Evolutionary conservation across 2,888 invertebrate genomes (phyloP).

Genomic region (Altica lythri): DNA sequence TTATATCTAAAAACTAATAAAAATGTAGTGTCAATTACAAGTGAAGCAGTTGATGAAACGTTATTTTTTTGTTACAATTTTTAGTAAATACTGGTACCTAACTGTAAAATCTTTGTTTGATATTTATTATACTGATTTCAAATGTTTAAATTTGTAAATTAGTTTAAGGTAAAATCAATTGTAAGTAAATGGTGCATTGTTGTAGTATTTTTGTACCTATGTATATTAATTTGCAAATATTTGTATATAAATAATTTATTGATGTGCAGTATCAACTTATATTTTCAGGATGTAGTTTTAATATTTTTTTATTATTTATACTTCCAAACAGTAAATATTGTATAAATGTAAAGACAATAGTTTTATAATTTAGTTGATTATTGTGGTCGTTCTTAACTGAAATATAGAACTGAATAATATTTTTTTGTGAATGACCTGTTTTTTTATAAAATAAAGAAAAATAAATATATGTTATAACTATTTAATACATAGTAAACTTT

Average conservation of each 20-base stretch:
- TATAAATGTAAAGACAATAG: slow-evolving; percentile 40
- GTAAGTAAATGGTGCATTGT: slow-evolving; percentile 47
- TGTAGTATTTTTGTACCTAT: slow-evolving; percentile 52
- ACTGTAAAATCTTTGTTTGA: too few relatives aligned
- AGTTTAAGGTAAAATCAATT: slow-evolving; percentile 23
- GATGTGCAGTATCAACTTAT: slow-evolving; percentile 25
- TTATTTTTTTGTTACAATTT: too few relatives aligned
- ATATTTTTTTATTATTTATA: slow-evolving; percentile 34
- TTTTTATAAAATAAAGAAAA: slow-evolving; percentile 32
- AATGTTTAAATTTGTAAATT: slow-evolving; percentile 41
- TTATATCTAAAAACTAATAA: too few relatives aligned
- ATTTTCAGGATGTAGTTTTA: slow-evolving; percentile 27
- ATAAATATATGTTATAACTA: slow-evolving; percentile 40
- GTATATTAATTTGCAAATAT: slow-evolving; percentile 48
- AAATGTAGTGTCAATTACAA: too few relatives aligned
- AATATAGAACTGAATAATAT: slow-evolving; percentile 33
- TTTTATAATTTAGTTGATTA: slow-evolving; percentile 32
- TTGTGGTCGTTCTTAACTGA: slow-evolving; percentile 32
- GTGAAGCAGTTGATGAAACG: too few relatives aligned
- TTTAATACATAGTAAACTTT: slow-evolving; percentile 42
- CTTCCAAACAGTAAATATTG: slow-evolving; percentile 31
- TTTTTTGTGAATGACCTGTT: slow-evolving; percentile 33
- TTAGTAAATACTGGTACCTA: too few relatives aligned
- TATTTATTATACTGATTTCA: too few relatives aligned
- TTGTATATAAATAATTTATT: slow-evolving; percentile 47